Evolutionary conservation across 2,113 vertebrate genomes (phyloP).

Genomic region (Alligator sinensis): DNA sequence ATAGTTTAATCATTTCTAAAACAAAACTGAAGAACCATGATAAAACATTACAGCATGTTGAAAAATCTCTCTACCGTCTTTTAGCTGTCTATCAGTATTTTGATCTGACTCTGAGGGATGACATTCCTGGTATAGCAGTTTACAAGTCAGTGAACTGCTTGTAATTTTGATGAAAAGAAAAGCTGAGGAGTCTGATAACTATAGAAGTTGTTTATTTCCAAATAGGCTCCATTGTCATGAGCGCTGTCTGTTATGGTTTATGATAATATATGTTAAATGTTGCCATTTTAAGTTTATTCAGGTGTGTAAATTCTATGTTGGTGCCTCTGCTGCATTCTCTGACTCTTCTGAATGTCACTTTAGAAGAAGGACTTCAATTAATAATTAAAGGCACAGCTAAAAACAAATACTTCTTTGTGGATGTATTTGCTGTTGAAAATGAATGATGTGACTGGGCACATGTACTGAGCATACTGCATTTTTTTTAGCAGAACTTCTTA

Average conservation of each 20-base stretch:
- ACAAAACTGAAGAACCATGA: background rate
- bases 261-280: background rate
- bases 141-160: background rate
- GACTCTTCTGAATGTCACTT: background rate
- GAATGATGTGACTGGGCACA: background rate
- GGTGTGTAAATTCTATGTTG: background rate
- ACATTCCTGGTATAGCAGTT: background rate
- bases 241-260: background rate
- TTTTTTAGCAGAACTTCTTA: background rate
- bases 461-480: background rate
- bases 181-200: background rate
- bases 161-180: background rate
- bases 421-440: background rate
- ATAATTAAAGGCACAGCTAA: background rate
- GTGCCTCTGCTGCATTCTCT: background rate
- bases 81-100: background rate
- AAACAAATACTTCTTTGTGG: background rate
- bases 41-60: background rate
- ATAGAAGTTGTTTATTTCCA: background rate
- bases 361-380: background rate
- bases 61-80: background rate
- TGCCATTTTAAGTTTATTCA: background rate
- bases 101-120: background rate
- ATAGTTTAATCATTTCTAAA: background rate
- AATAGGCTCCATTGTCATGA: background rate